Percentiles rank a stretch among this genome's conserved stretches.
phyloP scores from a whole-genome alignment of 2,797 vertebrate genomes.

The Thripadectes ignobilis region DNA sequence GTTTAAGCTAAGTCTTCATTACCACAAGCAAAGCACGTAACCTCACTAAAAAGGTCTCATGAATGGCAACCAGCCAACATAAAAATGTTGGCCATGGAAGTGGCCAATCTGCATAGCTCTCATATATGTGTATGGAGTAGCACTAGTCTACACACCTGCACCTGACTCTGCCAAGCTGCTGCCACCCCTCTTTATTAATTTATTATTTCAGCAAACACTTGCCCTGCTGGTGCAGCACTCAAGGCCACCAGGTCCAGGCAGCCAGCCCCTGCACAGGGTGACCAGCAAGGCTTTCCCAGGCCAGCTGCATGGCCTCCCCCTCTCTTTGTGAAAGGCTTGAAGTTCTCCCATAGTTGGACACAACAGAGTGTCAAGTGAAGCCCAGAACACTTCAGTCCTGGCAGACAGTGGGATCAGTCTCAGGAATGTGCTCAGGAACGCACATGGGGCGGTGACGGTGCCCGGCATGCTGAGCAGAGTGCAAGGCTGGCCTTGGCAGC shows the following conservation, averaged over 20 bases:
- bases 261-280: not conserved
- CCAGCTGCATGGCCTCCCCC: not conserved
- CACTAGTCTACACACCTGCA: not conserved
- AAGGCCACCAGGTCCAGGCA: not conserved
- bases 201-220: not conserved
- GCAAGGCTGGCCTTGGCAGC: not conserved
- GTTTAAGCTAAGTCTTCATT: conserved; percentile 8
- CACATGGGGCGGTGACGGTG: fast-evolving
- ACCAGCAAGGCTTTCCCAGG: not conserved
- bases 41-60: not conserved
- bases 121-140: not conserved
- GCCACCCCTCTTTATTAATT: not conserved
- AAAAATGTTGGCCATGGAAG: conserved; percentile 12
- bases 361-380: fast-evolving
- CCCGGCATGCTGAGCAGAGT: not conserved
- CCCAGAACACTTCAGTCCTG: not conserved
- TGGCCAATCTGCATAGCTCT: not conserved
- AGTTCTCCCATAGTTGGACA: not conserved
- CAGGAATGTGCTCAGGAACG: not conserved
- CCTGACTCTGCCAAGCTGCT: not conserved
- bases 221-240: not conserved
- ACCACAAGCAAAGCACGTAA: conserved; percentile 1
- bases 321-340: not conserved
- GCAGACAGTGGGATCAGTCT: not conserved
- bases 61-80: not conserved